Evolutionary conservation across 2,797 vertebrate species (phyloP).

Genomic region (Manis pentadactyla): DNA sequence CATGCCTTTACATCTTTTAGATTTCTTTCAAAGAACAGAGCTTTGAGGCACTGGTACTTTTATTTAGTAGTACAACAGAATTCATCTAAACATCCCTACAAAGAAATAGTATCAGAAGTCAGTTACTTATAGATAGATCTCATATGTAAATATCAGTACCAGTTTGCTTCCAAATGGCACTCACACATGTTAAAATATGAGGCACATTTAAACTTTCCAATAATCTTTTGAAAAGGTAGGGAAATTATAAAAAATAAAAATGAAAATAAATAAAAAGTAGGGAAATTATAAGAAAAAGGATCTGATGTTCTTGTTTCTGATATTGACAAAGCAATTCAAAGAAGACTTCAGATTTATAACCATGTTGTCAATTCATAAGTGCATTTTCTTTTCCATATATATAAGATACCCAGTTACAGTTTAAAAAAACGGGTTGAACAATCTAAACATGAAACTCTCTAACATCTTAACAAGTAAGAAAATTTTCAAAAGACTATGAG

Average conservation of each 20-base stretch:
- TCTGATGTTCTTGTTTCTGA: neutral
- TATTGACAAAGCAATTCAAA: neutral
- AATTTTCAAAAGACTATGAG: neutral
- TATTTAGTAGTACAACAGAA: neutral
- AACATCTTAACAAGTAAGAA: neutral
- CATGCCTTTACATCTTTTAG: neutral
- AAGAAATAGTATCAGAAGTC: constrained; percentile 23
- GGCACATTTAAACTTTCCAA: neutral
- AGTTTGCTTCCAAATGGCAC: neutral
- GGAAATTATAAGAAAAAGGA: neutral
- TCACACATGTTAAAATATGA: neutral
- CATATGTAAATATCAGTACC: neutral
- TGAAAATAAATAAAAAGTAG: neutral
- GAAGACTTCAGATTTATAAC: neutral
- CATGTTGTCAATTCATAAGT: neutral
- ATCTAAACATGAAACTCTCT: neutral
- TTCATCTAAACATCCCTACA: neutral
- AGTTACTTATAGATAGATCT: neutral
- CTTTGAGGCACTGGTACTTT: neutral
- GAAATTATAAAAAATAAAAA: too few species aligned
- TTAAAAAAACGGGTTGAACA: neutral
- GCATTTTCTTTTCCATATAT: neutral
- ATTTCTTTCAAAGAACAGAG: neutral
- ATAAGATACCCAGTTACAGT: neutral
- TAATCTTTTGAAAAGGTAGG: neutral